phyloP scores from a whole-genome alignment of 1,140 invertebrate genomes.

The Leptonema lineaticorne region DNA sequence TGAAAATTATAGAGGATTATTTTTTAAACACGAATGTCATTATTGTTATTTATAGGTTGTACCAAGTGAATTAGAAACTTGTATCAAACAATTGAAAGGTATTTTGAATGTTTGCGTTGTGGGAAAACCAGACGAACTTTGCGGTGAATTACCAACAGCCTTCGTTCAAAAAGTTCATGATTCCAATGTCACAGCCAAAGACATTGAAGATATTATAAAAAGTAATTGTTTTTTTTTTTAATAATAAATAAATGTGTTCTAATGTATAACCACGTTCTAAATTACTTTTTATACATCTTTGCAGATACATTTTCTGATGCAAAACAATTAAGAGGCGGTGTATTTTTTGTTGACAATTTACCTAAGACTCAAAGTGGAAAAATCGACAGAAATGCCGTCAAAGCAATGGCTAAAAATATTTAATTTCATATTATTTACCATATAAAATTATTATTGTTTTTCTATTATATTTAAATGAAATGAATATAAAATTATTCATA shows the following conservation, averaged over 20 bases:
- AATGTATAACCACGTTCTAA: not conserved
- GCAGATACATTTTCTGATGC: conserved; percentile 32
- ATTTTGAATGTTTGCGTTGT: not conserved
- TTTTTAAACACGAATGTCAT: too few relatives aligned
- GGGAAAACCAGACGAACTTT: not conserved
- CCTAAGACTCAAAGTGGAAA: conserved; percentile 57
- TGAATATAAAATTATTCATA: too few relatives aligned
- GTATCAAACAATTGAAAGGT: not conserved
- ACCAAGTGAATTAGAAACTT: not conserved
- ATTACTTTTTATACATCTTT: not conserved
- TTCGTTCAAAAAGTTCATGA: not conserved
- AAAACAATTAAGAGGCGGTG: conserved; percentile 51
- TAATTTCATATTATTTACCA: too few relatives aligned
- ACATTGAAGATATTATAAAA: conserved; percentile 2
- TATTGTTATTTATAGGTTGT: not conserved
- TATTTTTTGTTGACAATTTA: conserved; percentile 56
- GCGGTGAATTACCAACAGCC: conserved; percentile 15
- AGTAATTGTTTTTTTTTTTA: not conserved
- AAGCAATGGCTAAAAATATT: not conserved
- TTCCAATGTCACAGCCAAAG: not conserved
- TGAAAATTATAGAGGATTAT: too few relatives aligned
- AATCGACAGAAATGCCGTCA: conserved; percentile 43
- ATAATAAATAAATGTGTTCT: not conserved
- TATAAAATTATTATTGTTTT: too few relatives aligned
- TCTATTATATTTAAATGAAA: too few relatives aligned